Evolutionary conservation across 1,140 invertebrate species (phyloP).

Genomic region (Aphaenogaster ashmeadi): DNA sequence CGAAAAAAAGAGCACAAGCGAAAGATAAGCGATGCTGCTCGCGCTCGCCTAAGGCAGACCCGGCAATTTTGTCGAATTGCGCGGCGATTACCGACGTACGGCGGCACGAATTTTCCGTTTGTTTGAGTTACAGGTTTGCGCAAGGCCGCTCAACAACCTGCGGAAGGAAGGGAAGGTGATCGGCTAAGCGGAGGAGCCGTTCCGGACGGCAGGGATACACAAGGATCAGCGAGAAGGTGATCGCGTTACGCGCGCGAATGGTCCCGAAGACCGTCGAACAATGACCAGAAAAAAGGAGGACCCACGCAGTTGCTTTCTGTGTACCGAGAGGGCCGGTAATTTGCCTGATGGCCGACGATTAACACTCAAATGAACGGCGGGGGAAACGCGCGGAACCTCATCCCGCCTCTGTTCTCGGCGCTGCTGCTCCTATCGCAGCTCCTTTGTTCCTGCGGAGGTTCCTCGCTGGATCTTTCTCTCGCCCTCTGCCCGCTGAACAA

Average conservation of each 20-base stretch:
- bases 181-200: slow-evolving; percentile 29
- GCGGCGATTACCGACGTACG: slow-evolving; percentile 67
- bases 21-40: slow-evolving; percentile 60
- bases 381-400: slow-evolving; percentile 11
- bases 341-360: slow-evolving; percentile 77
- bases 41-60: slow-evolving; percentile 53
- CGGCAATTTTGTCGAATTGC: slow-evolving; percentile 74
- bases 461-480: slow-evolving; percentile 64
- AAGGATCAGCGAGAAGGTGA: slow-evolving; percentile 9
- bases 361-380: slow-evolving; percentile 79
- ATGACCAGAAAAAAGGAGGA: slow-evolving; percentile 17
- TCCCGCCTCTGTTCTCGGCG: background rate
- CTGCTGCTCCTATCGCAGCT: slow-evolving; percentile 33
- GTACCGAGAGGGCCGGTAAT: slow-evolving; percentile 68
- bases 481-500: slow-evolving; percentile 70
- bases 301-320: slow-evolving; percentile 48
- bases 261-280: slow-evolving; percentile 49
- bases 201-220: background rate
- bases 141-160: slow-evolving; percentile 55
- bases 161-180: background rate
- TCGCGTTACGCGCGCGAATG: slow-evolving; percentile 46
- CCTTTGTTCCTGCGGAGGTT: slow-evolving; percentile 70
- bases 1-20: slow-evolving; percentile 48
- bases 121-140: slow-evolving; percentile 74
- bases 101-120: slow-evolving; percentile 75